Conservation (phyloP, 2,888 invertebrate genomes). For the Galerucella pusilla region DNA sequence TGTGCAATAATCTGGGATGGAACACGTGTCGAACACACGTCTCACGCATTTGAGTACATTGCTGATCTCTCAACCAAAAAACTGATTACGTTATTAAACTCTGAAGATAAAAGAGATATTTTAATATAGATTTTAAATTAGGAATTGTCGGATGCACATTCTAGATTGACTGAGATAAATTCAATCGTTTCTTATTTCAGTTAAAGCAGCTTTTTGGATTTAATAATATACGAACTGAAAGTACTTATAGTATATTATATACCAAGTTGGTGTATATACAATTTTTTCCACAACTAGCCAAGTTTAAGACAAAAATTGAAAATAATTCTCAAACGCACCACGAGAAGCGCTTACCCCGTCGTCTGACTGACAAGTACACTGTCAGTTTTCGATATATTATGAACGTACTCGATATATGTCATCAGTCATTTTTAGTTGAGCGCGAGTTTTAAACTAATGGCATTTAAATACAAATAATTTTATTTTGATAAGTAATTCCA, state of each 20-base stretch:
- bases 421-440: too few relatives aligned
- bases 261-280: too few relatives aligned
- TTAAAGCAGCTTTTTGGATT: neutral
- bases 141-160: conserved; percentile 13
- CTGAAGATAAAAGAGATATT: conserved; percentile 49
- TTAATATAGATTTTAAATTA: conserved; percentile 36
- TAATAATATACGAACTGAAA: neutral
- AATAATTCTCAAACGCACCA: too few relatives aligned
- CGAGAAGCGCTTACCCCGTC: too few relatives aligned
- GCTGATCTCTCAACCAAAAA: conserved; percentile 55
- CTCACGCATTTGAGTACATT: conserved; percentile 47
- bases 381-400: too few relatives aligned
- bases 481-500: too few relatives aligned
- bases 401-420: too few relatives aligned
- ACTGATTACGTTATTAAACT: conserved; percentile 56
- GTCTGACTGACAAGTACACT: too few relatives aligned
- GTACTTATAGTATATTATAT: neutral
- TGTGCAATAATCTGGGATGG: conserved; percentile 58
- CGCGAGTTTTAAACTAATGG: too few relatives aligned
- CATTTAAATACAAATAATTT: too few relatives aligned
- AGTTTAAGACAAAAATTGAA: too few relatives aligned
- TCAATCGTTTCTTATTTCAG: neutral
- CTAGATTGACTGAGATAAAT: neutral
- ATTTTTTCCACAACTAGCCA: too few relatives aligned
- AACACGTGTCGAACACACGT: conserved; percentile 57